phyloP scores from a whole-genome alignment of 2,797 vertebrate species.

The Liasis olivaceus region DNA sequence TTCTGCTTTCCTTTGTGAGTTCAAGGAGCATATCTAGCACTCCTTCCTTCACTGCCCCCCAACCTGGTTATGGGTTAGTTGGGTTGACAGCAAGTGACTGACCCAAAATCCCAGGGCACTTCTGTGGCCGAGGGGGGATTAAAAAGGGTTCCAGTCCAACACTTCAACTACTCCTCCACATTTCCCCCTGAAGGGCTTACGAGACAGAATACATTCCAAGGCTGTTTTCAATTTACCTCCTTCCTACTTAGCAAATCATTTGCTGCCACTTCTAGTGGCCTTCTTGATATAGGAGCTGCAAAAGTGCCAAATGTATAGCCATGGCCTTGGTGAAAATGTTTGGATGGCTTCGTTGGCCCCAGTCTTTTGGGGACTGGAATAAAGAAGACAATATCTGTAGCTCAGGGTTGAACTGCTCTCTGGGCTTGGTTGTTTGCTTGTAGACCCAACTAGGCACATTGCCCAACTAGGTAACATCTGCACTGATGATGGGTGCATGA shows the following conservation, averaged over 20 bases:
- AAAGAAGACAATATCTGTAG: too few relatives aligned
- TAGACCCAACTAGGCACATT: too few relatives aligned
- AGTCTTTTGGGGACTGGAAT: too few relatives aligned
- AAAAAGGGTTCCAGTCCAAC: background rate
- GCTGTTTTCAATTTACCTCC: background rate
- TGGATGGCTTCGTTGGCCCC: too few relatives aligned
- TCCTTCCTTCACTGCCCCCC: background rate
- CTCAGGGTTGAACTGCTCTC: too few relatives aligned
- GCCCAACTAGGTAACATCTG: too few relatives aligned
- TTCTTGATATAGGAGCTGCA: background rate
- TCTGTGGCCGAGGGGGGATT: background rate
- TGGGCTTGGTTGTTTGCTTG: too few relatives aligned
- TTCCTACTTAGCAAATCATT: background rate
- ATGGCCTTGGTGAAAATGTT: too few relatives aligned
- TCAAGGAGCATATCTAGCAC: background rate
- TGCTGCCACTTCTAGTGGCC: background rate
- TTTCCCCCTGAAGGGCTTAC: background rate
- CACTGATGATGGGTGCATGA: too few relatives aligned
- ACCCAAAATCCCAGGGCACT: background rate
- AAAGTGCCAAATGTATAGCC: too few relatives aligned
- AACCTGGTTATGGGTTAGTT: background rate
- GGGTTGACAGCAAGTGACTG: background rate
- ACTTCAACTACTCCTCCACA: background rate
- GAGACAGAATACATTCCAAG: background rate
- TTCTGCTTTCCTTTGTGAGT: background rate